These are phyloP conservation scores for Eremobia ochroleuca DNA, from an alignment of 2,888 invertebrate species.

Conservation along the genomic window DNA sequence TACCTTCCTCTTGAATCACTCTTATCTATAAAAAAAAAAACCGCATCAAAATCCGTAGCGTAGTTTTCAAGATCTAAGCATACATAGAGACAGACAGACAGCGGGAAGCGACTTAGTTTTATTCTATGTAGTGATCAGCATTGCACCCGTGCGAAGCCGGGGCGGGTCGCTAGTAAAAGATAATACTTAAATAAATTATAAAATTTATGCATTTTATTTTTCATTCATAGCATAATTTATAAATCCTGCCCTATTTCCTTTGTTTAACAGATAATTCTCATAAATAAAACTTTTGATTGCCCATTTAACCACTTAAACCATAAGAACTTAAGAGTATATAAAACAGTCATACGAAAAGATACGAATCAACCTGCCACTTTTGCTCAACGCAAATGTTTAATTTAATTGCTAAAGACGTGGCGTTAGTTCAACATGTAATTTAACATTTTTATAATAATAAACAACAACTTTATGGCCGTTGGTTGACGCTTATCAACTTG, in stretches of 20 bases:
- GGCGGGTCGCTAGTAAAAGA: too few relatives aligned
- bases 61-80: too few relatives aligned
- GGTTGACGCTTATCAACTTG: slow-evolving; percentile 75
- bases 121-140: too few relatives aligned
- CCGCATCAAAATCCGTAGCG: too few relatives aligned
- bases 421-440: slow-evolving; percentile 77
- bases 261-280: background rate
- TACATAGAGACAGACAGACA: too few relatives aligned
- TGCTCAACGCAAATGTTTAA: slow-evolving; percentile 33
- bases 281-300: background rate
- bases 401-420: slow-evolving; percentile 62
- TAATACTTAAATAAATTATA: too few relatives aligned
- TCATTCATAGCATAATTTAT: background rate
- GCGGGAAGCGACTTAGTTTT: too few relatives aligned
- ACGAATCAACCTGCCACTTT: slow-evolving; percentile 50
- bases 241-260: background rate
- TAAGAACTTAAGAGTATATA: slow-evolving; percentile 42
- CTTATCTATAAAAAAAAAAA: too few relatives aligned
- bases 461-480: slow-evolving; percentile 77
- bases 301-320: slow-evolving; percentile 3
- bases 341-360: slow-evolving; percentile 48
- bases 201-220: too few relatives aligned
- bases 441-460: slow-evolving; percentile 79
- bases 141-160: too few relatives aligned
- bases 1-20: too few relatives aligned